Conservation (phyloP, 2,888 invertebrate species). For the Keiferia lycopersicella region DNA sequence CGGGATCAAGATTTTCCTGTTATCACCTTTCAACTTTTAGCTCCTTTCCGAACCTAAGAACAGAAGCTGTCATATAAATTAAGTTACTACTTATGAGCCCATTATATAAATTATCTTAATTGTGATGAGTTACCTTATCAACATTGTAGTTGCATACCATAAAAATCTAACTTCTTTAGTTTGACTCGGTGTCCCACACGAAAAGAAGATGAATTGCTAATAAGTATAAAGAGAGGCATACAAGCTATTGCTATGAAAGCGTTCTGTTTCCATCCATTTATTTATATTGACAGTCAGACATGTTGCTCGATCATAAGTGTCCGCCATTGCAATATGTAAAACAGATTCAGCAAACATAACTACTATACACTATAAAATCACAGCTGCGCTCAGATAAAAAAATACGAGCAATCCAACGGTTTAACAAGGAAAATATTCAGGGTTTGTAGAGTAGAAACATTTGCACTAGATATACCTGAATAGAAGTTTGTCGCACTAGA, state of each 20-base stretch:
- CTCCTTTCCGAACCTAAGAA: background rate
- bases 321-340: constrained; percentile 21
- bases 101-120: too few relatives aligned
- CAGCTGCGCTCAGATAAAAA: constrained; percentile 10
- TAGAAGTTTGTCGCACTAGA: background rate
- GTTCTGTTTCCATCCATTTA: too few relatives aligned
- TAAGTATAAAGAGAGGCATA: too few relatives aligned
- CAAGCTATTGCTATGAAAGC: too few relatives aligned
- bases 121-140: background rate
- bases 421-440: background rate
- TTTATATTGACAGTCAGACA: background rate
- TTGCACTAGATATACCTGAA: background rate
- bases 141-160: too few relatives aligned
- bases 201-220: too few relatives aligned
- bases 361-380: background rate
- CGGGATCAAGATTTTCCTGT: background rate
- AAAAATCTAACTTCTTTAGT: too few relatives aligned
- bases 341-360: constrained; percentile 10
- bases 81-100: too few relatives aligned
- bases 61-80: too few relatives aligned
- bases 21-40: background rate
- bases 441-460: background rate
- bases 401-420: background rate
- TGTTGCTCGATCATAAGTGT: background rate
- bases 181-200: too few relatives aligned